Evolutionary conservation across 2,113 vertebrate species (phyloP).

Genomic region (Pitta sordida): DNA sequence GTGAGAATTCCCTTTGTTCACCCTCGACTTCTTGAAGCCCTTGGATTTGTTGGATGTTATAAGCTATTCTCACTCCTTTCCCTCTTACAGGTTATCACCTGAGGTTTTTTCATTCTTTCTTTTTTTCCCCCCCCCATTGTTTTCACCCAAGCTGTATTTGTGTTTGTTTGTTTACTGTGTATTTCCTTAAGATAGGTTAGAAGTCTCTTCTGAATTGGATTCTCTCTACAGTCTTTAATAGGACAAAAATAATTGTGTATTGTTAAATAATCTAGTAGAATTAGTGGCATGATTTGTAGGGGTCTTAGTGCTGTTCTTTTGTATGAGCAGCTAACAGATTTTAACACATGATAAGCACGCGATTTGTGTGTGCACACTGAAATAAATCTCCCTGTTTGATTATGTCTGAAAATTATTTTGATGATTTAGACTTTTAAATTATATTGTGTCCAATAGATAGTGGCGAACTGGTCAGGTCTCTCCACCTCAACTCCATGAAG

Average conservation of each 20-base stretch:
- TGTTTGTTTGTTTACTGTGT: neutral
- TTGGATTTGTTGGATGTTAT: neutral
- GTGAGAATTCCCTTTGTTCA: neutral
- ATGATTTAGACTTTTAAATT: neutral
- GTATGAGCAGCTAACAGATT: neutral
- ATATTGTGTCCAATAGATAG: neutral
- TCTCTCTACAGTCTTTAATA: neutral
- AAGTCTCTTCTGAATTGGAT: neutral
- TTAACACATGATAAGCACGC: neutral
- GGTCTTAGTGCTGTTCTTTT: neutral
- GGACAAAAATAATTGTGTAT: neutral
- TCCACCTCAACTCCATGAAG: neutral
- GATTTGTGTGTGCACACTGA: neutral
- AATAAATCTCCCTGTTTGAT: neutral
- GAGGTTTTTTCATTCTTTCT: neutral
- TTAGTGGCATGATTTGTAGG: neutral
- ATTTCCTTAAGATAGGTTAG: neutral
- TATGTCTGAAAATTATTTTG: neutral
- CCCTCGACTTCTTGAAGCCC: neutral
- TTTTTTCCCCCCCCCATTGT: neutral
- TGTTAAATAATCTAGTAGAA: neutral
- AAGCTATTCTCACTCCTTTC: neutral
- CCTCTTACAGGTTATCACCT: neutral
- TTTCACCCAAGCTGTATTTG: neutral
- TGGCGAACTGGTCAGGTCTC: neutral